Conservation (phyloP, 2,797 vertebrate species). For the Ctenopoma multispine region DNA sequence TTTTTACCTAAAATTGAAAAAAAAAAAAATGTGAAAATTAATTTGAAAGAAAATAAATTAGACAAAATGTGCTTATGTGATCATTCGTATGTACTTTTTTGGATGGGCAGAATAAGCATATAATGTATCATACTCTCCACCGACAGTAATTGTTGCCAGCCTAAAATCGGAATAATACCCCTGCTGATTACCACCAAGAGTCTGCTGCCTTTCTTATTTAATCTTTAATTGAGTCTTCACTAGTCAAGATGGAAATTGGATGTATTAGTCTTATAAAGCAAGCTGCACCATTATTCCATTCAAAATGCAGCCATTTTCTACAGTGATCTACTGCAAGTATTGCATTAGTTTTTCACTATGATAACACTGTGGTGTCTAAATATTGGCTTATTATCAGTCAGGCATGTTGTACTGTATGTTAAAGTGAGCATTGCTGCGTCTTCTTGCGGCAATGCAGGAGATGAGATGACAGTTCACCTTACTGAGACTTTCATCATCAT, state of each 20-base stretch:
- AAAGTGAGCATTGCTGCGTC: conserved; percentile 6
- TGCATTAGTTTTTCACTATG: not conserved
- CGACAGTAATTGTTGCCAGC: not conserved
- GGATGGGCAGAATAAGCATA: no score
- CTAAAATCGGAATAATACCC: not conserved
- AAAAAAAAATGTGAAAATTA: no score
- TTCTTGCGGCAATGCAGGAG: conserved; percentile 9
- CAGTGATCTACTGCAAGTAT: not conserved
- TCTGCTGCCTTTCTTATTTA: conserved; percentile 8
- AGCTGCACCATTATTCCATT: conserved; percentile 11
- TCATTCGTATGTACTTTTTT: not conserved
- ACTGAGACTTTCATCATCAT: conserved; percentile 7
- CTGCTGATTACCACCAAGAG: not conserved
- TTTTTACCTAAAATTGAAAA: no score
- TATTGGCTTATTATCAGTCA: not conserved
- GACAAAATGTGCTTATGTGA: no score
- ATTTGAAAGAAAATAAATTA: no score
- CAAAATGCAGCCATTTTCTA: not conserved
- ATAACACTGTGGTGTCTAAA: not conserved
- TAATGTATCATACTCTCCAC: not conserved
- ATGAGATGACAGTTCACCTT: not conserved
- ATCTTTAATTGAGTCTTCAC: conserved; percentile 10
- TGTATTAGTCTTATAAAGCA: conserved; percentile 25
- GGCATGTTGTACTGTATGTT: not conserved
- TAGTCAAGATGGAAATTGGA: conserved; percentile 14